Evolutionary conservation across 1,140 invertebrate genomes (phyloP), one percentile per base, ranked within the genome.

Genomic region (Calliphora vicina): DNA sequence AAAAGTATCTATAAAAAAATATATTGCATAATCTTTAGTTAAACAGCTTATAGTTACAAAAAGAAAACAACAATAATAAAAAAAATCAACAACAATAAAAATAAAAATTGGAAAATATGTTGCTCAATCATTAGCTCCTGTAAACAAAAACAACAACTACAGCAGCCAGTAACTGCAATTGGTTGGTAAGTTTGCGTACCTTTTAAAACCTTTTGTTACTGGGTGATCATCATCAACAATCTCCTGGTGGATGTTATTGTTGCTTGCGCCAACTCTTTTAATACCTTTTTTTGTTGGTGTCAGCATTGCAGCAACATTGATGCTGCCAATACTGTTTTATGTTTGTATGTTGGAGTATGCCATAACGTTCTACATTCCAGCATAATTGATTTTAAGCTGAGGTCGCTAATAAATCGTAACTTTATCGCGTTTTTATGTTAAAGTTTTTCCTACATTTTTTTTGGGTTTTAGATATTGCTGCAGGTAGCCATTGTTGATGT

Each of bases 381-480:
- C 87, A 89, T 89, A 89, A 89, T 89, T 89, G 88, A 89, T 89
- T 89, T 89, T 89, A 89, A 88, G 88, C 86, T 85, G 84, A 87
- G 85, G 86, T 85, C 85, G 86, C 88, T 89, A 89, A 89, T 89
- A 89, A 89, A 89, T 89, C 88, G 85, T 86, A 87, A 89, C 87
- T 89, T 89, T 89, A 89, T 89, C 88, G 88, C 80, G 57, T 81
- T 81, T 81, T 83, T 81, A 80, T 78, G 74, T 78, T 78, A 43
- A 78, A 43, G 74, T 78, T 78, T 35, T 74, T 6, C 73, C 23
- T 5, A 26, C 1, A 4, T n/a, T 76, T 78, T 43, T 20, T 25
- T 43, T 12, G 9, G 10, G 20, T 45, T 78, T 23, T 78, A 43
- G 20, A 43, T 78, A 78, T 78, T 25, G 74, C 35, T 78, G 23